phyloP scores from a whole-genome alignment of 2,888 invertebrate species.

The Drosophila borborema region DNA sequence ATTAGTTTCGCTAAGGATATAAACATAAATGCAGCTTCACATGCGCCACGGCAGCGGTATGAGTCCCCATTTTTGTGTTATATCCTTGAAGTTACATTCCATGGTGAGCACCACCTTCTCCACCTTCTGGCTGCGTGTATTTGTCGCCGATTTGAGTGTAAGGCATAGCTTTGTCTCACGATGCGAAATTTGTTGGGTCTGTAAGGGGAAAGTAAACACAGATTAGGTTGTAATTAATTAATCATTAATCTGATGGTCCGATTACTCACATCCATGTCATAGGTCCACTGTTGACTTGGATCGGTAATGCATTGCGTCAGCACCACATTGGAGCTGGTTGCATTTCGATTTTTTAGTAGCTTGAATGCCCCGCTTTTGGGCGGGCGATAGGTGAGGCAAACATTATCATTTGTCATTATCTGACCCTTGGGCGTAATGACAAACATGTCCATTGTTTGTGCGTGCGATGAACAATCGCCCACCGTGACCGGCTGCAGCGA shows the following conservation, averaged over 20 bases:
- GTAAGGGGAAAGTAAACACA: background rate
- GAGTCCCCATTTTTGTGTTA: conserved; percentile 84
- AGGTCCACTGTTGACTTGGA: conserved; percentile 82
- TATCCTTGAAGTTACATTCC: conserved; percentile 79
- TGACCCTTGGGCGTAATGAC: conserved; percentile 88
- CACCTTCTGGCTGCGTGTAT: conserved; percentile 65
- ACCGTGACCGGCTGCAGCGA: conserved; percentile 77
- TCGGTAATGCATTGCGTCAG: conserved; percentile 79
- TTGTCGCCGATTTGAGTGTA: conserved; percentile 75
- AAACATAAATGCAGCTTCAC: conserved; percentile 39
- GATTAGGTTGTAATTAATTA: conserved; percentile 5
- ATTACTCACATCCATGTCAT: conserved; percentile 83
- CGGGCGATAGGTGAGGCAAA: conserved; percentile 91
- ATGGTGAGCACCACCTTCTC: conserved; percentile 77
- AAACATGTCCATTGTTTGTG: conserved; percentile 88
- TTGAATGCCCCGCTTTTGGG: conserved; percentile 69
- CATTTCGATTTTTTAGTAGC: conserved; percentile 75
- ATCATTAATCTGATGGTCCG: background rate
- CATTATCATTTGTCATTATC: conserved; percentile 94
- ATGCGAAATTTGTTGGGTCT: conserved; percentile 84
- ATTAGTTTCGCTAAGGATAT: background rate
- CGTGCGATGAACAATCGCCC: conserved; percentile 80
- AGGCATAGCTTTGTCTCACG: conserved; percentile 80
- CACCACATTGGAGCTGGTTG: conserved; percentile 79
- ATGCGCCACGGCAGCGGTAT: conserved; percentile 84